phyloP scores from a whole-genome alignment of 2,113 vertebrate genomes.

The Himantopus leucocephalus region DNA sequence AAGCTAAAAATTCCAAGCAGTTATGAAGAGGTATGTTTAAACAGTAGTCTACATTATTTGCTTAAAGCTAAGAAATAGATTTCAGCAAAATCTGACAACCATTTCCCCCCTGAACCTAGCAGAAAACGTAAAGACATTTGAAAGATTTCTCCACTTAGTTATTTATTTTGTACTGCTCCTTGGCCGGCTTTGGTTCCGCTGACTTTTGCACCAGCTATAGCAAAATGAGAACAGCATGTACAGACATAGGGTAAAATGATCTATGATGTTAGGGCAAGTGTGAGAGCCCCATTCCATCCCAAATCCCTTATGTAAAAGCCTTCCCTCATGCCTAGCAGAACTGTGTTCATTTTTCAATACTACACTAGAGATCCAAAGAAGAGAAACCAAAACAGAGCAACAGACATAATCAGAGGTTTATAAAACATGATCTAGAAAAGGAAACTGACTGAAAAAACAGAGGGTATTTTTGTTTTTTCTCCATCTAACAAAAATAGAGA shows the following conservation, averaged over 20 bases:
- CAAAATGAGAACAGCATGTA: slow-evolving; percentile 17
- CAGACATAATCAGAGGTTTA: background rate
- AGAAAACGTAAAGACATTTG: slow-evolving; percentile 32
- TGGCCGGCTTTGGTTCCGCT: background rate
- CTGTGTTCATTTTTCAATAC: background rate
- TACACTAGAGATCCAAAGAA: background rate
- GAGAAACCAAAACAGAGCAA: background rate
- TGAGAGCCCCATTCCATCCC: background rate
- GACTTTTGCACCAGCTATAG: background rate
- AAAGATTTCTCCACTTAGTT: slow-evolving; percentile 33
- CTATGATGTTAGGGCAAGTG: background rate
- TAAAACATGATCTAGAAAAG: background rate
- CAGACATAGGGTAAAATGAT: background rate
- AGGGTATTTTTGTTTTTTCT: background rate
- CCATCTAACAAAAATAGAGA: background rate
- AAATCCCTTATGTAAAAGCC: background rate
- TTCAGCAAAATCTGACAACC: slow-evolving; percentile 48
- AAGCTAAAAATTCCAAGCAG: slow-evolving; percentile 56
- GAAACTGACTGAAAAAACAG: background rate
- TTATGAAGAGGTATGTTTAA: slow-evolving; percentile 55
- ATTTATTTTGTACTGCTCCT: slow-evolving; percentile 37
- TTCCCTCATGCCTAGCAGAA: background rate
- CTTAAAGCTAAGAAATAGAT: slow-evolving; percentile 59
- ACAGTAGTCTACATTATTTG: slow-evolving; percentile 56
- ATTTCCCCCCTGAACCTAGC: slow-evolving; percentile 1